Conservation (phyloP, 2,797 vertebrate species). For the Dryobates pubescens region DNA sequence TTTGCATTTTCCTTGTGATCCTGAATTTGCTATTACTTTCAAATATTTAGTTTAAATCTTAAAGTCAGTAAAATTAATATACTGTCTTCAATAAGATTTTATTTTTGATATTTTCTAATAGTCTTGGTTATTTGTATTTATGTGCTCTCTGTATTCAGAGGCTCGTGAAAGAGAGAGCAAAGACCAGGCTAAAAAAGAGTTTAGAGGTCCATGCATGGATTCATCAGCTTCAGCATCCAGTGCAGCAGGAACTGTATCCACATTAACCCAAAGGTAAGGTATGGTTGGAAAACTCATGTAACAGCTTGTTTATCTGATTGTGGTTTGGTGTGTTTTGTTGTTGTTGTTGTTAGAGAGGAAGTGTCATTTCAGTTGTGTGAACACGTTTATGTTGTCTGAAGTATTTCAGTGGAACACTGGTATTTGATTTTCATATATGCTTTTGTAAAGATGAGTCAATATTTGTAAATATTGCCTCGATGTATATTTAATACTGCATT, state of each 20-base stretch:
- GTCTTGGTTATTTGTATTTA: neutral
- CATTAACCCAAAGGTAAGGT: conserved; percentile 78
- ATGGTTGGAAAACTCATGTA: neutral
- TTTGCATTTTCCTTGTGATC: neutral
- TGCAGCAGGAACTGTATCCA: conserved; percentile 25
- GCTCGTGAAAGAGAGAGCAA: conserved; percentile 82
- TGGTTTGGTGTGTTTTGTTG: too few species aligned
- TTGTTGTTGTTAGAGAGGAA: neutral
- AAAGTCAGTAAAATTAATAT: neutral
- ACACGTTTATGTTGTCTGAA: neutral
- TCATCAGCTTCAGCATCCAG: conserved; percentile 62
- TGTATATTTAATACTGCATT: neutral
- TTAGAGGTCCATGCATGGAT: conserved; percentile 41
- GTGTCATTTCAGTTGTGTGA: neutral
- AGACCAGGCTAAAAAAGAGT: conserved; percentile 69
- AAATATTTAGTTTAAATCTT: neutral
- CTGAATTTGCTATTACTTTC: neutral
- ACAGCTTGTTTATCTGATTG: neutral
- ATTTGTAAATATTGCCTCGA: neutral
- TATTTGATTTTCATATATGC: neutral
- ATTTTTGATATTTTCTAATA: neutral
- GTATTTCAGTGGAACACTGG: neutral
- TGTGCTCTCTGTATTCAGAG: conserved; percentile 62
- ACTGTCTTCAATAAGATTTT: neutral
- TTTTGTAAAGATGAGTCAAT: neutral